Evolutionary conservation across 2,888 invertebrate species (phyloP), one percentile per base, ranked within the genome.

Genomic region (Cerceris rybyensis): DNA sequence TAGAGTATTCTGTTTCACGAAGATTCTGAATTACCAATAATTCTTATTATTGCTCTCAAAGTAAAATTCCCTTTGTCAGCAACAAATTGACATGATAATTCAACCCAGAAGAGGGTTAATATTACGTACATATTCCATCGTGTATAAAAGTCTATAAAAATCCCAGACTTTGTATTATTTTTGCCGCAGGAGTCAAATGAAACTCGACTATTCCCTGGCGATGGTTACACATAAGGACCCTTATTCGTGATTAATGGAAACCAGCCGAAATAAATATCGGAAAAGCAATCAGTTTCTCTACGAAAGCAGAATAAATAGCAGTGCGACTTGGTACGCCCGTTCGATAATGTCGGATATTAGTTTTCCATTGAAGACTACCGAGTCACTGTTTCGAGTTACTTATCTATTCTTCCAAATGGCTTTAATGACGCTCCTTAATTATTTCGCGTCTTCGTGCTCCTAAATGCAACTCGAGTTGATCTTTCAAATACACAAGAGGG

Each of bases 261-360:
- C 67, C 55, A 41, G 60, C 57, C 59, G 85, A 79, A 80, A 74
- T 83, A 79, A 81, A 85, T 85, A 85, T 85, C 83, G 85, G 81
- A 83, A 85, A 85, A 81, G 78, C 81, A 81, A 85, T 85, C 86
- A 83, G 81, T 64, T 70, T 74, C 58, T 63, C 54, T 50, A 61
- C 54, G 63, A 50, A 75, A 78, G 63, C 63, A 66, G 83, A 75
- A 75, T 78, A 78, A 85, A 82, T 75, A 84, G 74, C 65, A 39
- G 68, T 63, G 64, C 72, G 75, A 67, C 43, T 64, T 39, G 58
- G 58, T 43, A 46, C 41, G 49, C 65, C 28, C 71, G 60, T 13
- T 74, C 75, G 75, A 75, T 76, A 76, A 75, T 64, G 61, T 70
- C 43, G 78, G 75, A 84, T 79, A 83, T 83, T 80, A 70, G 74